These are phyloP conservation scores for Trichosurus vulpecula DNA, from an alignment of 2,797 vertebrate species.

Conservation along the genomic window DNA sequence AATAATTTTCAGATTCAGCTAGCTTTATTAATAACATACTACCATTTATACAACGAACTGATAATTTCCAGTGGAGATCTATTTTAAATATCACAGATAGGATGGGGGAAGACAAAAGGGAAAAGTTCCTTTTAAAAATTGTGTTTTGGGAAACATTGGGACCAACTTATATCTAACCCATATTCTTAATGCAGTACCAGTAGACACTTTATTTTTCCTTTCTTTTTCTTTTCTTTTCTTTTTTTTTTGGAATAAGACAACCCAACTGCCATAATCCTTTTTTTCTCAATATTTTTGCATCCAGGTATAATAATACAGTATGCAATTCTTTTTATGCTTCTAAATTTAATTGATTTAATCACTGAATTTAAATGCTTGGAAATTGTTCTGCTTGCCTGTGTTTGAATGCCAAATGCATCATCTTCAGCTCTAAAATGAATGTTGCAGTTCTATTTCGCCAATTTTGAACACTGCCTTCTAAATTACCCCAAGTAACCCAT, in stretches of 20 bases:
- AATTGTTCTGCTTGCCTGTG: slow-evolving; percentile 67
- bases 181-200: slow-evolving; percentile 51
- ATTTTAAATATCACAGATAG: slow-evolving; percentile 56
- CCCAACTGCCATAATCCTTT: slow-evolving; percentile 60
- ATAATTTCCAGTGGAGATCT: slow-evolving; percentile 23
- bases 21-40: slow-evolving; percentile 45
- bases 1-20: slow-evolving; percentile 28
- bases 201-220: neutral
- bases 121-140: slow-evolving; percentile 54
- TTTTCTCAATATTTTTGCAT: slow-evolving; percentile 64
- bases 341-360: slow-evolving; percentile 77
- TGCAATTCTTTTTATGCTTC: slow-evolving; percentile 75
- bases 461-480: slow-evolving; percentile 61
- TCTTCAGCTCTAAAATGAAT: slow-evolving; percentile 70
- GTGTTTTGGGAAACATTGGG: slow-evolving; percentile 55
- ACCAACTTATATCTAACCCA: slow-evolving; percentile 18
- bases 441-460: slow-evolving; percentile 67
- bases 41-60: slow-evolving; percentile 25
- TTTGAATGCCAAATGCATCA: slow-evolving; percentile 74
- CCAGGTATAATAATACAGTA: slow-evolving; percentile 68
- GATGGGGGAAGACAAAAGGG: neutral
- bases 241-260: slow-evolving; percentile 42
- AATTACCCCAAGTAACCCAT: slow-evolving; percentile 69
- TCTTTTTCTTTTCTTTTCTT: neutral
- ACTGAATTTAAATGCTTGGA: slow-evolving; percentile 77